A percentile compares a stretch with the other conserved stretches of the same genome.
phyloP scores from a whole-genome alignment of 1,140 invertebrate genomes.

The Magallana gigas region DNA sequence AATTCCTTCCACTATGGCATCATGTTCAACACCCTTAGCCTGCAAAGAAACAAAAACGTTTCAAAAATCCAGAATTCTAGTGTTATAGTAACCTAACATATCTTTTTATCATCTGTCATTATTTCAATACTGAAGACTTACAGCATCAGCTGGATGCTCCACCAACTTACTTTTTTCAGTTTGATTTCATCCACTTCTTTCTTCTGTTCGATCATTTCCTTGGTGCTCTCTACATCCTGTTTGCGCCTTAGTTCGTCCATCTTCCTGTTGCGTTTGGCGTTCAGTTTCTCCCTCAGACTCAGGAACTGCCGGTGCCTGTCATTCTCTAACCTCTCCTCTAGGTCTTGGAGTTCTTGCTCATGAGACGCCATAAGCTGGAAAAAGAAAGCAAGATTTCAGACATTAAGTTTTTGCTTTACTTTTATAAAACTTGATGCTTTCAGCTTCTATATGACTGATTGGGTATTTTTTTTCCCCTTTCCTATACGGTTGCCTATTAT shows the following conservation, averaged over 20 bases:
- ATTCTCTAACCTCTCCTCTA: constrained; percentile 70
- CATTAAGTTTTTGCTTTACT: background rate
- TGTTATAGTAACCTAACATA: background rate
- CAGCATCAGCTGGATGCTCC: background rate
- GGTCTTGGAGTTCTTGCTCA: constrained; percentile 71
- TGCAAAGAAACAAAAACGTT: constrained; percentile 30
- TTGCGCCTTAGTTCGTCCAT: constrained; percentile 72
- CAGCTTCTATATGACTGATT: no score
- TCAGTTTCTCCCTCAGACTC: constrained; percentile 71
- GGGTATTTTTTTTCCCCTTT: no score
- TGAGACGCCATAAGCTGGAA: constrained; percentile 74
- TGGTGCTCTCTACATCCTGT: constrained; percentile 74
- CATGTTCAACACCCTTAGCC: constrained; percentile 72
- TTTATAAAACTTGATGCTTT: no score
- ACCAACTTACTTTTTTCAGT: constrained; percentile 65
- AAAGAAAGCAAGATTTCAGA: background rate
- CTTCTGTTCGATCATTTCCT: constrained; percentile 76
- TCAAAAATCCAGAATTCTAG: background rate
- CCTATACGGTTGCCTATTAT: no score
- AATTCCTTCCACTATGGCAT: constrained; percentile 75
- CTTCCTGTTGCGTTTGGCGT: constrained; percentile 63
- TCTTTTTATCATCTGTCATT: background rate
- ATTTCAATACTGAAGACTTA: background rate
- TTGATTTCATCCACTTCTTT: constrained; percentile 75
- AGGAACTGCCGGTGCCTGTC: constrained; percentile 71